These are phyloP conservation scores for Hapalemur alaotrensis DNA, from an alignment of 2,797 vertebrate species.

Conservation along the genomic window DNA sequence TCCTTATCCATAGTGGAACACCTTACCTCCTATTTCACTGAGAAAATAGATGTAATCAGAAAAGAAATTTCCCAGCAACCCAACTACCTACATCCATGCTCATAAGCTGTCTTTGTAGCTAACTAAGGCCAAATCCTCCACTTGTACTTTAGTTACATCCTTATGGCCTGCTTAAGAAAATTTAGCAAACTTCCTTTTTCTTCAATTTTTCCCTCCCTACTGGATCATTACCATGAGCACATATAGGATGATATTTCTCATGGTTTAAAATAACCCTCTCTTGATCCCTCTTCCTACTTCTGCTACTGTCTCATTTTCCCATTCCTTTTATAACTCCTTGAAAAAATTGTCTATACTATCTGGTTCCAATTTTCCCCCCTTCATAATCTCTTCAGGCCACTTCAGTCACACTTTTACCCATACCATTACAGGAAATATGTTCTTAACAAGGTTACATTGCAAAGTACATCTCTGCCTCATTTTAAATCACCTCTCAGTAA, in stretches of 20 bases:
- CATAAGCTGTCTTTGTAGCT: not conserved
- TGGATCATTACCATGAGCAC: not conserved
- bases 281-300: not conserved
- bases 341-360: not conserved
- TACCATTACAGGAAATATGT: not conserved
- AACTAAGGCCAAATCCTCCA: not conserved
- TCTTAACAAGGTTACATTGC: not conserved
- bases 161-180: not conserved
- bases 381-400: not conserved
- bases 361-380: not conserved
- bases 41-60: not conserved
- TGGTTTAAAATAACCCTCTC: conserved; percentile 29
- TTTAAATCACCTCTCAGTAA: not conserved
- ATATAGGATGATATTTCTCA: not conserved
- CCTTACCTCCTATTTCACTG: not conserved
- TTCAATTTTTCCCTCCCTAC: not conserved
- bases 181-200: not conserved
- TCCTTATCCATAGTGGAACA: not conserved
- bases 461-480: not conserved
- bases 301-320: not conserved
- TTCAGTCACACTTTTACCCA: not conserved
- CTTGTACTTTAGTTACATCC: not conserved
- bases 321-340: not conserved
- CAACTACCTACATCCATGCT: not conserved
- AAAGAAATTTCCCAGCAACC: not conserved